These are phyloP conservation scores for Paramormyrops hopkinsi DNA, from an alignment of 2,797 vertebrate genomes.

Conservation along the genomic window DNA sequence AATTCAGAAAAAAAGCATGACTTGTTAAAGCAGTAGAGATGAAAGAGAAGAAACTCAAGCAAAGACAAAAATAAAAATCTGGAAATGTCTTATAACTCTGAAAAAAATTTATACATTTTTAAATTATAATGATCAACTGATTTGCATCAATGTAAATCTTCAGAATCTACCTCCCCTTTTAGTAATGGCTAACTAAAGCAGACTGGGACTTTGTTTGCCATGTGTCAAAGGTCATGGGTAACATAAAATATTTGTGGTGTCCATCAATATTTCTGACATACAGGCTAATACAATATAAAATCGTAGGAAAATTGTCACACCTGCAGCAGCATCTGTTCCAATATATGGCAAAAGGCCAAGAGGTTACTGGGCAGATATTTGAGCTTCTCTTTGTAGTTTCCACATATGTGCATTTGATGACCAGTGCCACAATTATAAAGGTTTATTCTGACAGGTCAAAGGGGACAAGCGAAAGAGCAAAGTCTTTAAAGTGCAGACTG, in stretches of 20 bases:
- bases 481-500: slow-evolving; percentile 61
- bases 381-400: slow-evolving; percentile 42
- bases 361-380: slow-evolving; percentile 63
- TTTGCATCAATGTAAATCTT: neutral
- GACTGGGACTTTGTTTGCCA: slow-evolving; percentile 56
- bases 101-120: neutral
- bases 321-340: slow-evolving; percentile 46
- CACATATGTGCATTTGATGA: slow-evolving; percentile 68
- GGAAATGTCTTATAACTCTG: neutral
- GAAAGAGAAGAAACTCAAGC: neutral
- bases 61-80: neutral
- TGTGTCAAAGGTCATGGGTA: slow-evolving; percentile 65
- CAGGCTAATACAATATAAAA: slow-evolving; percentile 67
- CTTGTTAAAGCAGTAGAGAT: neutral
- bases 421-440: slow-evolving; percentile 65
- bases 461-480: slow-evolving; percentile 65
- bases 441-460: slow-evolving; percentile 72
- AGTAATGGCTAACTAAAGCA: slow-evolving; percentile 22
- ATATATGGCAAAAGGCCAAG: slow-evolving; percentile 62
- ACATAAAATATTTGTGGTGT: slow-evolving; percentile 63
- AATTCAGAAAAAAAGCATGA: neutral
- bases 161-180: slow-evolving; percentile 5
- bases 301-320: slow-evolving; percentile 33
- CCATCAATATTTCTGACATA: slow-evolving; percentile 68
- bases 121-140: neutral